A percentile compares a stretch with the other conserved stretches of the same genome.
Conservation (phyloP, 2,888 invertebrate species). For the Antitype chi region DNA sequence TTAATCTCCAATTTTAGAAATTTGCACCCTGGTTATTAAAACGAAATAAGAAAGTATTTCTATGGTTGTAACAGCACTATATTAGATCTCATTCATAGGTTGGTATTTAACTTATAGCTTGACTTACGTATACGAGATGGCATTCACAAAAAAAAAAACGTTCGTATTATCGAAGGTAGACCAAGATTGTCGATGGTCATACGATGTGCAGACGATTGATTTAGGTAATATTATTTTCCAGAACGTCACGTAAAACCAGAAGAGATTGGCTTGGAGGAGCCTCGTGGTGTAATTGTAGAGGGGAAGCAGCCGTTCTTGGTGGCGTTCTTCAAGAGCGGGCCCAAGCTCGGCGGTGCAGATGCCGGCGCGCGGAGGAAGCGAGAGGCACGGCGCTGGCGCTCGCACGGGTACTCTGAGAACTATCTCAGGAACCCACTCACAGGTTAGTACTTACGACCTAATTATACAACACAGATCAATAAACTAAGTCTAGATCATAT, state of each 20-base stretch:
- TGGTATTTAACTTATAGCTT: no score
- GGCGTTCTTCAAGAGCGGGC: conserved; percentile 94
- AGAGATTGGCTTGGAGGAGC: conserved; percentile 95
- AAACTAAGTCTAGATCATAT: background rate
- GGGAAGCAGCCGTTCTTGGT: conserved; percentile 98
- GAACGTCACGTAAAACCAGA: conserved; percentile 96
- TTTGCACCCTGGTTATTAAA: background rate
- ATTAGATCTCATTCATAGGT: no score
- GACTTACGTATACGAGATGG: no score
- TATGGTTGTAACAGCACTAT: background rate
- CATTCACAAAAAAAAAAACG: background rate
- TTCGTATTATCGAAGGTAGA: no score
- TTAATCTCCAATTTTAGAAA: background rate
- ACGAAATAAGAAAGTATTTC: background rate
- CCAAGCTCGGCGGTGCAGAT: conserved; percentile 88
- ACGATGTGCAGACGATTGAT: background rate
- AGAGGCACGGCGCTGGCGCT: conserved; percentile 90
- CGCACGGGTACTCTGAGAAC: conserved; percentile 88
- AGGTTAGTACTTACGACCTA: conserved; percentile 74
- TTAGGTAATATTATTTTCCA: conserved; percentile 70
- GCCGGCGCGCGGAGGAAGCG: conserved; percentile 90
- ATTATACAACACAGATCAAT: background rate
- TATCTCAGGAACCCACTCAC: conserved; percentile 90
- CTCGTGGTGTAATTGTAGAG: conserved; percentile 91
- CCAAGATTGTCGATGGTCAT: background rate